Base-by-base conservation (phyloP, 2,797 vertebrate species). In the Oophaga sylvatica region DNA sequence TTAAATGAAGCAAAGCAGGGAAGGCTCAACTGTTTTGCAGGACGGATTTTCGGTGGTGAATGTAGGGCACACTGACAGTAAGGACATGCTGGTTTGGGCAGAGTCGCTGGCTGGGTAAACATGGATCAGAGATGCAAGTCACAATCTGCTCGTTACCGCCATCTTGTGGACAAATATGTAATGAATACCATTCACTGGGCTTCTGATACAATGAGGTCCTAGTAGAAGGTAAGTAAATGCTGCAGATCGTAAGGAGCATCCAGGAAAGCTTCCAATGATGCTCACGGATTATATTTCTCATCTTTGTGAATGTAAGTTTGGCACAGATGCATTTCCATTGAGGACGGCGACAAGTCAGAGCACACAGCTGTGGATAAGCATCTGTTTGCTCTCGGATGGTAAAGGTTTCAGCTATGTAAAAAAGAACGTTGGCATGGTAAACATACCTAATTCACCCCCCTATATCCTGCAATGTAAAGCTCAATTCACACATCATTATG, bases 151-250 rank as follows among this genome's bases (percentile, higher is more conserved):
- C 73, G 59, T n/a, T 7, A 53, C 65, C 67, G 20, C 86, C 86
- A 87, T 59, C 86, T 83, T 83, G 80, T 87, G 86, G 86, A n/a
- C 22, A 60, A 79, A 70, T 12, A 26, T 1, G 10, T 20, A 16
- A 81, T 48, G 16, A 13, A n/a, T 17, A 2, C 9, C 17, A 62
- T 63, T 31, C 62, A 67, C 17, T 67, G n/a, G 29, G 16, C 29
- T 63, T 20, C 45, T 57, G 20, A 35, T 59, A 16, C 60, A 63
- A 57, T 35, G 5, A 31, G 0, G 10, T 6, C 1, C 59, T 20
- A 13, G 29, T 0, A 53, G 20, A 3, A 29, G 12, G 8, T 9
- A 9, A 63, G 48, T 11, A 7, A n/a, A 22, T 20, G 22, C 62
- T 63, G 20, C 1, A 0, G 0, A n/a, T 20, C n/a, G 6, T 63